These are phyloP conservation scores for Nasonovia ribisnigri DNA, from an alignment of 2,888 invertebrate genomes.

Conservation along the genomic window DNA sequence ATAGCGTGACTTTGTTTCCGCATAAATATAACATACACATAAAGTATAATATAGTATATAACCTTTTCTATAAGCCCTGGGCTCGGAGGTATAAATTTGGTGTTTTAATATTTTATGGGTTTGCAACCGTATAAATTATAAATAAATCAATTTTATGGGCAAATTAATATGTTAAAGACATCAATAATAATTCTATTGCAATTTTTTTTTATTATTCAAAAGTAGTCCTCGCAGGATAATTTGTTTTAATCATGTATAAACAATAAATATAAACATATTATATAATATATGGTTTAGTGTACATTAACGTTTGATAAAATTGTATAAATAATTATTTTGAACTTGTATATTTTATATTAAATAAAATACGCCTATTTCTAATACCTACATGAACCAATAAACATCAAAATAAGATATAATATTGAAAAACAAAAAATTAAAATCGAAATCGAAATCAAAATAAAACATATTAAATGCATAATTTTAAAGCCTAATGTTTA, in stretches of 20 bases:
- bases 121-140: constrained; percentile 28
- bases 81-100: constrained; percentile 23
- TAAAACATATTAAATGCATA: not conserved
- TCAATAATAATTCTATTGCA: not conserved
- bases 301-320: not conserved
- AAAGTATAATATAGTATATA: not conserved
- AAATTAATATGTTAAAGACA: constrained; percentile 30
- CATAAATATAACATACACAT: constrained; percentile 13
- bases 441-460: not conserved
- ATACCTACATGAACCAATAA: not conserved
- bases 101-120: constrained; percentile 29
- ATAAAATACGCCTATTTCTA: not conserved
- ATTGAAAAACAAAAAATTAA: not conserved
- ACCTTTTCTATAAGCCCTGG: constrained; percentile 21
- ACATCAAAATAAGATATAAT: not conserved
- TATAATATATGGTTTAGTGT: not conserved
- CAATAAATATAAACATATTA: not conserved
- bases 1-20: constrained; percentile 5
- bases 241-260: not conserved
- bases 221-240: not conserved
- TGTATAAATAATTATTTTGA: not conserved
- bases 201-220: constrained; percentile 9
- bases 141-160: constrained; percentile 17
- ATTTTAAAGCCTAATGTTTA: not conserved
- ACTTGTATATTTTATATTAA: not conserved